Base-by-base conservation (phyloP, 1,140 invertebrate species). In the Cherax quadricarinatus region DNA sequence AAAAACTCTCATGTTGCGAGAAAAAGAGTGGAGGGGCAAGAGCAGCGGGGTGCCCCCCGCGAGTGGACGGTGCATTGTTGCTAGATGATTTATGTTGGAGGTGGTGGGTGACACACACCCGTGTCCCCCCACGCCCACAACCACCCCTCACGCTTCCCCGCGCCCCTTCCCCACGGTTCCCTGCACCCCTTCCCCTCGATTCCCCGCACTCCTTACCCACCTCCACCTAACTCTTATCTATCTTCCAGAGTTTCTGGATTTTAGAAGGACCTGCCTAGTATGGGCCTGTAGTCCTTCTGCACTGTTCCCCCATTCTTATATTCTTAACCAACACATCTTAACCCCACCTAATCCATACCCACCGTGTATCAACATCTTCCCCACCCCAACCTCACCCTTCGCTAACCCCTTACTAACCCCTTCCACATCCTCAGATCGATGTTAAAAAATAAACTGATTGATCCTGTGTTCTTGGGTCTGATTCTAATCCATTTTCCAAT, bases 41-140 rank as follows among this genome's bases (percentile, higher is more conserved):
- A 86, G 90, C 75, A 86, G 90, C 53, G 87, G 79, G 85, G 60
- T 84, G 84, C 90, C 90, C 89, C 90, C 84, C 53, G 90, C 78
- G 84, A 91, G 60, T 91, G 90, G 90, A 91, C 90, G 90, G 41
- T 91, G 90, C 90, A 91, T 91, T 91, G 90, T 91, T 91, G 90
- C 85, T 70, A 91, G 84, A 91, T 91, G 90, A 91, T 91, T 91
- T 91, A 91, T 91, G 90, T 91, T 91, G 75, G 75, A 86, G 83
- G 90, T 84, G 90, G 83, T 21, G 82, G 90, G 85, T 81, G 84
- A 79, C 75, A 84, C 70, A 73, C 66, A 48, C 83, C 83, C 84
- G 83, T 57, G 86, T 86, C 89, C 89, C 89, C 51, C 83, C 70
- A 24, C 73, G 49, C 53, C 83, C 73, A 81, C 62, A 14, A 9